Base-by-base conservation (phyloP, 2,888 invertebrate genomes). In the Macrophya annulata region DNA sequence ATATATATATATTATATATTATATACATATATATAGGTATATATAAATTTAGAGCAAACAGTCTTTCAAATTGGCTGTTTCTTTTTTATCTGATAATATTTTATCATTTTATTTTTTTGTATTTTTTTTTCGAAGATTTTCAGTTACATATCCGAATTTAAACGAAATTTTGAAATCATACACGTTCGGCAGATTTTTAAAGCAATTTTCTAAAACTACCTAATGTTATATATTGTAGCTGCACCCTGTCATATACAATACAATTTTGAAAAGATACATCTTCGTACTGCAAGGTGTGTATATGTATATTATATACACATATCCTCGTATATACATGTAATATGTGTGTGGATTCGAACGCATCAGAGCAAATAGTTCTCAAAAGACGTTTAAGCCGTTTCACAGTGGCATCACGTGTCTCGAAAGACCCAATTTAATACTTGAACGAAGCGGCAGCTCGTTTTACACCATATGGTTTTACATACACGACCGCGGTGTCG, bases 391-490 rank as follows among this genome's bases (percentile, higher is more conserved):
- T 83, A 83, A 83, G 83, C 83, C 83, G 68, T 83, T 31, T 71
- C 83, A 48, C 83, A 83, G 83, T 83, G 83, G 83, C 83, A 83
- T 83, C 83, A 83, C 83, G 83, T 84, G 76, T 76, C 74, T 74
- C 74, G 84, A 72, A 89, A 89, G 89, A 90, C 88, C 91, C 93
- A 93, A 93, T 93, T 93, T 93, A 93, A 93, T 93, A 92, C 93
- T 91, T 90, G 91, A 92, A 87, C 91, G 93, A 92, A 89, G 90
- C 91, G 88, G 90, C 92, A 92, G 92, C 93, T 93, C 93, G 92
- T 92, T 93, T 93, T 93, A 93, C 93, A 93, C 91, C 93, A 93
- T 92, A 93, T 93, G 92, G 89, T 91, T 92, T 92, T 92, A 91
- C 92, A 91, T 92, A 91, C 83, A 62, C 81, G 81, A 81, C 90